Percentiles rank a stretch among this genome's conserved stretches.
phyloP scores from a whole-genome alignment of 1,140 invertebrate species.

The Phymastichus coffea region DNA sequence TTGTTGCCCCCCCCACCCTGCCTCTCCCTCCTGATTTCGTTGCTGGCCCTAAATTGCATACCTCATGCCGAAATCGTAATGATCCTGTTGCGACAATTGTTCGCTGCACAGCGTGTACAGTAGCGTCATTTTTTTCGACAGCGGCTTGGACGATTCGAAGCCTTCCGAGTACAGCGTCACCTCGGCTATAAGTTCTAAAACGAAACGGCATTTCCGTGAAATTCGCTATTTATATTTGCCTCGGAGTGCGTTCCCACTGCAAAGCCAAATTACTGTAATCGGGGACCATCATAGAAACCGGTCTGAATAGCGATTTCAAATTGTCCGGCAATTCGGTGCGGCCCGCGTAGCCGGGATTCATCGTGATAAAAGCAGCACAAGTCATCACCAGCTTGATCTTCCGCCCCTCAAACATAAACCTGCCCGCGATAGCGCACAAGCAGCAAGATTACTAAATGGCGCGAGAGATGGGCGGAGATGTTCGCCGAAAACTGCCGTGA shows the following conservation, averaged over 20 bases:
- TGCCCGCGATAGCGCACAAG: no score
- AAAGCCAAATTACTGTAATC: slow-evolving; percentile 73
- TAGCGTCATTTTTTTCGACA: slow-evolving; percentile 87
- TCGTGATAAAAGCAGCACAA: slow-evolving; percentile 88
- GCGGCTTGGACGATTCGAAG: slow-evolving; percentile 81
- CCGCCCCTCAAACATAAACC: slow-evolving; percentile 87
- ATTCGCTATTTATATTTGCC: no score
- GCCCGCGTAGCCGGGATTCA: slow-evolving; percentile 89
- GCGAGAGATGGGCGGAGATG: no score
- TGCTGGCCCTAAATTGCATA: no score
- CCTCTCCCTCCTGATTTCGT: no score
- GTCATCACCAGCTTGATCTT: slow-evolving; percentile 82
- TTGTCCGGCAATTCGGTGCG: slow-evolving; percentile 81
- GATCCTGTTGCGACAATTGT: slow-evolving; percentile 89
- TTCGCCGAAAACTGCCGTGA: no score
- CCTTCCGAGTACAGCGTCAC: slow-evolving; percentile 91
- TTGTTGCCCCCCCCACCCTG: no score
- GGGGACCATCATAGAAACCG: slow-evolving; percentile 92
- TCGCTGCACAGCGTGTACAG: slow-evolving; percentile 92
- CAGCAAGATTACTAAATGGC: no score
- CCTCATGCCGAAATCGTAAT: slow-evolving; percentile 93
- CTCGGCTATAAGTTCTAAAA: slow-evolving; percentile 81
- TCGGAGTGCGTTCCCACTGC: no score
- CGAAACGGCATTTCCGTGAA: no score
- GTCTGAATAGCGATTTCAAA: slow-evolving; percentile 82